Percentiles rank a stretch among this genome's conserved stretches.
Evolutionary conservation across 2,113 vertebrate species (phyloP).

Genomic region (Pithys albifrons): DNA sequence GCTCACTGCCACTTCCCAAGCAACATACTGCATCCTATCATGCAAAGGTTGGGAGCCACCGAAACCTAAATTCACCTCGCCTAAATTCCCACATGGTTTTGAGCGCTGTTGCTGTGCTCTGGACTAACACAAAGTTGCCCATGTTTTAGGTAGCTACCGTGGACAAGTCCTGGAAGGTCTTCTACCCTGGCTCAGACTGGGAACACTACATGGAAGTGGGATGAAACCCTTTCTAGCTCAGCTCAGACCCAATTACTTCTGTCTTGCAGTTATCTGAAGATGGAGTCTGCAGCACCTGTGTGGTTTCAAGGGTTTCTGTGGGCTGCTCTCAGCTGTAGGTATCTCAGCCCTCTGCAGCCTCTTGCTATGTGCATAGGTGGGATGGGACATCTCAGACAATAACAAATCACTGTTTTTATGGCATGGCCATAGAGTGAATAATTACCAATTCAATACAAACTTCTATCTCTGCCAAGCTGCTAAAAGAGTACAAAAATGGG

Average conservation of each 20-base stretch:
- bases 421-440: not conserved
- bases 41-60: not conserved
- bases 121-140: not conserved
- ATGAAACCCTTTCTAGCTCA: not conserved
- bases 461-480: not conserved
- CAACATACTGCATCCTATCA: accelerated
- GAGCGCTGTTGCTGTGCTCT: not conserved
- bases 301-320: not conserved
- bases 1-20: accelerated
- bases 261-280: not conserved
- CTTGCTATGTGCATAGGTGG: not conserved
- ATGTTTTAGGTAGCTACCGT: not conserved
- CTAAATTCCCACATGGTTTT: not conserved
- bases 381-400: not conserved
- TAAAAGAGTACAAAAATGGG: not conserved
- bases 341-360: not conserved
- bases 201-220: not conserved
- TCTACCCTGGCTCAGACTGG: not conserved
- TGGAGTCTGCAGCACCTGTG: not conserved
- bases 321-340: not conserved
- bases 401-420: not conserved
- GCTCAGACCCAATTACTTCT: not conserved
- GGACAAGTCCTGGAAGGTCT: not conserved
- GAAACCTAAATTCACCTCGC: not conserved
- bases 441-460: not conserved